Evolutionary conservation across 1,140 invertebrate genomes (phyloP), one percentile per base, ranked within the genome.

Genomic region (Leptestheria dahalacensis): DNA sequence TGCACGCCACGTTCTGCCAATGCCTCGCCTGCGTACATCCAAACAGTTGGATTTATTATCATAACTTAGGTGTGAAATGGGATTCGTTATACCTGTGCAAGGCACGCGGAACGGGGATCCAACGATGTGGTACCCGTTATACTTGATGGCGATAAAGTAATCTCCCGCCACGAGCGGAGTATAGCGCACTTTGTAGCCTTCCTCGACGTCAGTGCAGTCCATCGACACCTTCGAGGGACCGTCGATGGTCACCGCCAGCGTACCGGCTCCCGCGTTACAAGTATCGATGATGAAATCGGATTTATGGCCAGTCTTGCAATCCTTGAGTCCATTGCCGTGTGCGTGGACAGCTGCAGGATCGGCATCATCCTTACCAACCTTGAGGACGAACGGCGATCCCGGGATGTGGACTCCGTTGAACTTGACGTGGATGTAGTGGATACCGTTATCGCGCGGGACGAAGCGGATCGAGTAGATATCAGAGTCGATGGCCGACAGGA

Each of bases 271-370:
- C 25, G 93, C 93, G 71, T 90, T 93, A 65, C 88, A 89, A 2
- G 94, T 97, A 71, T 96, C 88, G 50, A 98, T 90, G 55, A 96
- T 87, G 68, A 97, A 93, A 68, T 97, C 92, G n/a, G 86, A 85
- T 71, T 93, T 93, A 61, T 83, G 78, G 65, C 84, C 85, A 29
- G 88, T 90, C 69, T 87, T 89, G 15, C 88, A 80, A 24, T 82
- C 77, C 53, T 82, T 81, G 48, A 97, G 71, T 25, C 94, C 94
- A 65, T 83, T 82, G 51, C 94, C 94, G 62, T 78, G 79, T 0
- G 89, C 93, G 62, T 90, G 84, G 0, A 97, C 88, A n/a, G 90
- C 89, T 11, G 93, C 93, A 9, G 94, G 92, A 73, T 98, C 94
- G 49, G 91, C 90, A 62, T 93, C 90, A 64, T 95, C 89, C 70